Conservation (phyloP, 2,113 vertebrate species). For the Tapirus terrestris region DNA sequence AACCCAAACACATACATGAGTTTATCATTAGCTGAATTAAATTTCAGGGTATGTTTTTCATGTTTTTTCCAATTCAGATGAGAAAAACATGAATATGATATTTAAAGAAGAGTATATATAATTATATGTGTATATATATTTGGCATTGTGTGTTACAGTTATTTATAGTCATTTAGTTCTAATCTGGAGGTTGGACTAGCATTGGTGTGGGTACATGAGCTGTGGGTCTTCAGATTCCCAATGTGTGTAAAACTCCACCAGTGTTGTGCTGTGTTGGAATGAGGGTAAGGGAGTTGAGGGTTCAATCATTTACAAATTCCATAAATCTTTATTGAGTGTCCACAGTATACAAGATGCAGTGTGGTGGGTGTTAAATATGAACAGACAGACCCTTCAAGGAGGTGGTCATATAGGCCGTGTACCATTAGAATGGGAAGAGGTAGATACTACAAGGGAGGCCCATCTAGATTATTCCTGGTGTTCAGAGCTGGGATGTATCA, state of each 20-base stretch:
- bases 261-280: not conserved
- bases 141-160: not conserved
- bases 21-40: not conserved
- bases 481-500: not conserved
- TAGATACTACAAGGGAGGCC: not conserved
- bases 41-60: not conserved
- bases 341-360: not conserved
- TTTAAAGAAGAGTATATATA: not conserved
- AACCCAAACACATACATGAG: conserved; percentile 60
- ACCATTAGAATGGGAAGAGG: not conserved
- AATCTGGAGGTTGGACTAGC: not conserved
- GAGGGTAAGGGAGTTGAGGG: not conserved
- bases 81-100: not conserved
- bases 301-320: not conserved
- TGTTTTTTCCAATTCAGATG: not conserved
- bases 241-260: not conserved
- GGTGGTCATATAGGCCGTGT: not conserved
- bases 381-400: not conserved
- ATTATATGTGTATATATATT: not conserved
- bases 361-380: not conserved
- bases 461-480: not conserved
- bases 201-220: not conserved
- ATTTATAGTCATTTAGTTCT: not conserved
- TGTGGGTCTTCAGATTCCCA: not conserved
- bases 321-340: not conserved